Base-by-base conservation (phyloP, 1,140 invertebrate genomes). In the Scaptomyza hsui region DNA sequence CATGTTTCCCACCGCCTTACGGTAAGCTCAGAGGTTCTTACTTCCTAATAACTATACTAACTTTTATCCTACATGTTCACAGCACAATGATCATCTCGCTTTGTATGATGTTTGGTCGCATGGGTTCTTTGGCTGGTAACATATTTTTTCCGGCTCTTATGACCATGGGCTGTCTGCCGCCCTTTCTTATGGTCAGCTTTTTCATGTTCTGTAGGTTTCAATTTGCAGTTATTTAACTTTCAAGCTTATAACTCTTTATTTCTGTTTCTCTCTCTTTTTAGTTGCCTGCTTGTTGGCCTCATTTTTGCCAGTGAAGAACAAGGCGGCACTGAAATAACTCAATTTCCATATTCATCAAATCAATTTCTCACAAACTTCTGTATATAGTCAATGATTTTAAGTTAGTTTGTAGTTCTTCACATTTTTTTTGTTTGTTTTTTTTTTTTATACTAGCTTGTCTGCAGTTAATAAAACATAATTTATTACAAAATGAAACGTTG, bases 1-100 rank as follows among this genome's bases (percentile, higher is more conserved):
- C 26, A 62, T 91, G 26, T 91, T 91, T 64, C 90, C 90, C 59
- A 91, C 90, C 2, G 63, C 86, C 0, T 64, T 91, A 2, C 76
- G 90, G 90, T 91, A 42, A 12, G 42, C 52, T 72, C 7, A 13
- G 35, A 64, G 37, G 10, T 2, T 37, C 37, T 21, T 51, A 19
- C 1, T 37, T 57, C 15, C 18, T 15, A 51, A 16, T 1, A 24
- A 26, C 3, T 42, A n/a, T 24, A 29, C 7, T 5, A 2, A 42
- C 16, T 5, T 21, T 21, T 10, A 19, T 19, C 15, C 7, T 15
- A 7, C 26, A 29, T 7, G 7, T n/a, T n/a, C n/a, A 7, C 3
- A 89, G 89, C 24, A 89, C 89, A 0, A 89, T 91, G 79, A 82
- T 91, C 53, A 72, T 91, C 19, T 89, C 89, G 7, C 29, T 89